Conservation (phyloP, 2,113 vertebrate species). For the Thunnus maccoyii region DNA sequence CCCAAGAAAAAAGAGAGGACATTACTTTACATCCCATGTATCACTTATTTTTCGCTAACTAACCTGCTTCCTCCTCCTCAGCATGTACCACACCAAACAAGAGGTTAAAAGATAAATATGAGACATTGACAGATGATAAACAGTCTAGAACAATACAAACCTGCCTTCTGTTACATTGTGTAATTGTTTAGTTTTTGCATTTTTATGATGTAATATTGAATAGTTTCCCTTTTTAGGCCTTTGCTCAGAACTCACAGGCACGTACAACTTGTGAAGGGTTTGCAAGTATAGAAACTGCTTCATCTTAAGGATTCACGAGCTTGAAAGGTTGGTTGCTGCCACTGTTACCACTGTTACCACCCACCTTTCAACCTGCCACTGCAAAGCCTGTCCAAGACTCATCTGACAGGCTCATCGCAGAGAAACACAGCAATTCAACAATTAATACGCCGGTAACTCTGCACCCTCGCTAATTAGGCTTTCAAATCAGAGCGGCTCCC, state of each 20-base stretch:
- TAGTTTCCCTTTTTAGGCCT: neutral
- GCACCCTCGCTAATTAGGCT: conserved; percentile 78
- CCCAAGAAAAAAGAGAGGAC: too few relatives aligned
- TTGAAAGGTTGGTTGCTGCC: conserved; percentile 5
- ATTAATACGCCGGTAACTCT: conserved; percentile 75
- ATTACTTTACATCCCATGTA: too few relatives aligned
- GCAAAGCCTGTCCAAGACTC: conserved; percentile 49
- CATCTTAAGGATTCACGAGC: conserved; percentile 8
- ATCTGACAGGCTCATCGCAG: conserved; percentile 61
- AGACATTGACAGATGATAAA: too few relatives aligned
- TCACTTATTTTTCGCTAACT: too few relatives aligned
- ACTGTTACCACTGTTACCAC: conserved; percentile 48
- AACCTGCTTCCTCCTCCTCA: too few relatives aligned
- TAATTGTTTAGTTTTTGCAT: neutral
- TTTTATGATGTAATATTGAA: neutral
- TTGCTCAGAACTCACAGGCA: neutral
- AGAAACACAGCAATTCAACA: conserved; percentile 64
- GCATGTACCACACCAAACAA: neutral
- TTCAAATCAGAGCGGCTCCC: conserved; percentile 74
- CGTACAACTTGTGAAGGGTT: neutral
- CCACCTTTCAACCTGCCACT: conserved; percentile 63
- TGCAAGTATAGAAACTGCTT: conserved; percentile 17
- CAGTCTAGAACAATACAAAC: too few relatives aligned
- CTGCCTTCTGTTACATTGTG: too few relatives aligned
- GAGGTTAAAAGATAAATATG: neutral